Evolutionary conservation across 2,888 invertebrate species (phyloP).

Genomic region (Exephanes ischioxanthus): DNA sequence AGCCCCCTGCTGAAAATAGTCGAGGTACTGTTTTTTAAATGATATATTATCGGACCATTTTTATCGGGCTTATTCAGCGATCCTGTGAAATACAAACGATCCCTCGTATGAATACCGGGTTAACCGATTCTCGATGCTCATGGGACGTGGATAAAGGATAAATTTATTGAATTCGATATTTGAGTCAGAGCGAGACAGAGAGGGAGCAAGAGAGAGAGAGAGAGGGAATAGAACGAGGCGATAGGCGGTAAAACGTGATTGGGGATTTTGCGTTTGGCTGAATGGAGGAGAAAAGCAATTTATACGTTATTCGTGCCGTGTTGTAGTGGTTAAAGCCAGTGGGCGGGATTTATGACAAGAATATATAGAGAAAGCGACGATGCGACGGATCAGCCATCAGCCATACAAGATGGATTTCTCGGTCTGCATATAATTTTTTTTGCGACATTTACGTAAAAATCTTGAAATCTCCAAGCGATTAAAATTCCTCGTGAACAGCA

Average conservation of each 20-base stretch:
- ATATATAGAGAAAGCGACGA: neutral
- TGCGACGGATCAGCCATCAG: neutral
- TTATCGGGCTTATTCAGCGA: conserved; percentile 2
- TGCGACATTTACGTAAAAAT: neutral
- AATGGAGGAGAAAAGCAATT: conserved; percentile 53
- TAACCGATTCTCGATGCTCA: conserved; percentile 15
- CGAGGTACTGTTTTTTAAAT: neutral
- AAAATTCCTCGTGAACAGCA: neutral
- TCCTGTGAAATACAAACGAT: conserved; percentile 10
- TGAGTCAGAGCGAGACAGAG: neutral
- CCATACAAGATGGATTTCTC: neutral
- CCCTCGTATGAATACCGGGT: neutral
- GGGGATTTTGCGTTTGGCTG: conserved; percentile 25
- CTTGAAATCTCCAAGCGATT: neutral
- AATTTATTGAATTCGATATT: conserved; percentile 25
- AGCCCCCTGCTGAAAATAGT: neutral
- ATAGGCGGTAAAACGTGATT: conserved; percentile 33
- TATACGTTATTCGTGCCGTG: conserved; percentile 60
- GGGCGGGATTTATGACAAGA: conserved; percentile 23
- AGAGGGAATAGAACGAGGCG: conserved; percentile 8
- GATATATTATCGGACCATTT: neutral
- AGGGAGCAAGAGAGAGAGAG: neutral
- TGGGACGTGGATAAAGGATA: conserved; percentile 1
- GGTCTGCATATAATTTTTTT: conserved; percentile 26
- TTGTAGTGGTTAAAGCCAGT: neutral